A percentile compares a stretch with the other conserved stretches of the same genome.
Conservation (phyloP, 2,113 vertebrate genomes). For the Catharus fuscescens region DNA sequence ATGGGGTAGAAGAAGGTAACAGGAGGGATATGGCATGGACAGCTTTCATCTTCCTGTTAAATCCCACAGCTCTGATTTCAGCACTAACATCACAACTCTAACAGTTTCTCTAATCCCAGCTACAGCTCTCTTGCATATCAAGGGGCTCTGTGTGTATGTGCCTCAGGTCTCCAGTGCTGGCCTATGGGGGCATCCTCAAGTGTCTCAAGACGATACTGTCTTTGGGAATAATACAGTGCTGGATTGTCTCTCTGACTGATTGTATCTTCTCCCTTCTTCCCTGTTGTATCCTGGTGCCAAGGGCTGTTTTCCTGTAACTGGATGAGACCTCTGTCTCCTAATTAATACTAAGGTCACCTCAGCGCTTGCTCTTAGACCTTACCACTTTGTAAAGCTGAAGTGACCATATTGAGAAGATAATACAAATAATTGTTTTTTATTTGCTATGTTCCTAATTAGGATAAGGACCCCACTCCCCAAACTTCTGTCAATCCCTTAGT, state of each 20-base stretch:
- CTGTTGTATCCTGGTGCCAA: not conserved
- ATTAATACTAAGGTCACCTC: not conserved
- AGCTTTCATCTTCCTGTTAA: not conserved
- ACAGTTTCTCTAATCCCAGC: not conserved
- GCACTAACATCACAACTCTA: not conserved
- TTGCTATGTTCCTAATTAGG: not conserved
- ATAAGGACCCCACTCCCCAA: not conserved
- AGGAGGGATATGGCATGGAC: not conserved
- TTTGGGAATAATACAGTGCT: not conserved
- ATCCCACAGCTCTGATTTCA: not conserved
- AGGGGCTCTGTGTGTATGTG: not conserved
- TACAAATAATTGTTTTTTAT: not conserved
- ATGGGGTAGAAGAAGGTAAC: not conserved
- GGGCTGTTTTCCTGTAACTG: not conserved
- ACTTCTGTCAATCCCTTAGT: not conserved
- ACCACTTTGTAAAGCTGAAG: not conserved
- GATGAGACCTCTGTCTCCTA: not conserved
- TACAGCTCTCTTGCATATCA: not conserved
- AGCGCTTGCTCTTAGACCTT: fast-evolving
- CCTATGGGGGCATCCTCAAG: not conserved
- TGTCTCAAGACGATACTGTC: not conserved
- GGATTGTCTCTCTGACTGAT: not conserved
- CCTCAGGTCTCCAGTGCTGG: not conserved
- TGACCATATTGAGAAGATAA: not conserved
- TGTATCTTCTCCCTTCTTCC: not conserved